phyloP scores from a whole-genome alignment of 2,888 invertebrate species.

The Venustoraphidia nigricollis region DNA sequence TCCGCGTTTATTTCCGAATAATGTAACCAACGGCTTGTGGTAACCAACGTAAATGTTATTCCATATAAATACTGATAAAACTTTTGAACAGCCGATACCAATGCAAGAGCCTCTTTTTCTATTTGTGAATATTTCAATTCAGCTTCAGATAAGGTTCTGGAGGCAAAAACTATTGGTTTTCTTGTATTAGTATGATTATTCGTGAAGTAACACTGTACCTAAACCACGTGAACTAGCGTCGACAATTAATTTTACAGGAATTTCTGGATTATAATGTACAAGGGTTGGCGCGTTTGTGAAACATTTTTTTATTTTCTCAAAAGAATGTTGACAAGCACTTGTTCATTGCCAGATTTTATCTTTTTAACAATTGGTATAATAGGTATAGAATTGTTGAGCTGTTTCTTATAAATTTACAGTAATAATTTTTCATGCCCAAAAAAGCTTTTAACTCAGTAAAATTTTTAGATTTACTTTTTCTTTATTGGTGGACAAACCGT shows the following conservation, averaged over 20 bases:
- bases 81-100: slow-evolving; percentile 3
- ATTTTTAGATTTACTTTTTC: too few species aligned
- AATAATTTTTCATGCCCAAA: slow-evolving; percentile 11
- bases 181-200: slow-evolving; percentile 1
- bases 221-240: slow-evolving; percentile 1
- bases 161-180: slow-evolving; percentile 11
- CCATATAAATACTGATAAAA: slow-evolving; percentile 2
- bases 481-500: too few species aligned
- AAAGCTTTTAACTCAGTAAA: slow-evolving; percentile 5
- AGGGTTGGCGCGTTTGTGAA: background rate
- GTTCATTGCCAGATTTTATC: slow-evolving; percentile 2
- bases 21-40: slow-evolving; percentile 5
- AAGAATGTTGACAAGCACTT: background rate
- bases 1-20: background rate
- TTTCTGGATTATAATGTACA: background rate
- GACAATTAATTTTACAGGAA: slow-evolving; percentile 8
- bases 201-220: slow-evolving; percentile 2
- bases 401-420: slow-evolving; percentile 10
- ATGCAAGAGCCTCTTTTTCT: slow-evolving; percentile 9
- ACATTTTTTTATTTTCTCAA: background rate
- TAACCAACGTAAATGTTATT: background rate
- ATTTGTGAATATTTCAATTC: slow-evolving; percentile 8
- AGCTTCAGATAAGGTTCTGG: slow-evolving; percentile 8
- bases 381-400: slow-evolving; percentile 6
- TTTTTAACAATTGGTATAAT: slow-evolving; percentile 3